A percentile compares a stretch with the other conserved stretches of the same genome.
phyloP scores from a whole-genome alignment of 2,797 vertebrate genomes.

The Okamejei kenojei region DNA sequence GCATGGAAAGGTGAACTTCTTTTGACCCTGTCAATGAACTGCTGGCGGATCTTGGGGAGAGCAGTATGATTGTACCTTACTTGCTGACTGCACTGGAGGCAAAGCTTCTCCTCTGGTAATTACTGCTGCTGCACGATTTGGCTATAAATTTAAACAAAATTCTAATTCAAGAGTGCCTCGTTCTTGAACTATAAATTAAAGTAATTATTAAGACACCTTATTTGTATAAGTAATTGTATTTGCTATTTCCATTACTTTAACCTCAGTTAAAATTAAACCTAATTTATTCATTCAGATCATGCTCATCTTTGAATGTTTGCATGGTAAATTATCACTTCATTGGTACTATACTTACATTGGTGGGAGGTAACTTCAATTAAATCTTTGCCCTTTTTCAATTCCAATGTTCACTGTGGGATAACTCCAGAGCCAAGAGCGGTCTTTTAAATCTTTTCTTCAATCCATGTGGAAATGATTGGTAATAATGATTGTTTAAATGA shows the following conservation, averaged over 20 bases:
- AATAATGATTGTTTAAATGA: neutral
- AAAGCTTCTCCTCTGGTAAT: neutral
- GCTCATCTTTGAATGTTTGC: neutral
- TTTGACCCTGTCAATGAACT: neutral
- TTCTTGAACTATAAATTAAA: constrained; percentile 15
- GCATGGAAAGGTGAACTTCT: neutral
- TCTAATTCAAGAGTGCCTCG: neutral
- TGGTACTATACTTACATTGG: neutral
- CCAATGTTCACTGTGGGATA: neutral
- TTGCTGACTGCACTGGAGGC: neutral
- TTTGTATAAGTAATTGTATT: constrained; percentile 14
- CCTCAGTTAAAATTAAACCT: neutral
- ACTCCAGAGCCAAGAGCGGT: neutral
- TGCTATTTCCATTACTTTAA: neutral
- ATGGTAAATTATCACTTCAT: constrained; percentile 9
- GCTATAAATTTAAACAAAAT: neutral
- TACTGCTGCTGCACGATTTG: neutral
- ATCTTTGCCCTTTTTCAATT: neutral
- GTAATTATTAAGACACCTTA: neutral
- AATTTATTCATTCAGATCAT: neutral
- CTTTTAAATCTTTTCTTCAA: neutral
- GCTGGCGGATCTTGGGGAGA: neutral
- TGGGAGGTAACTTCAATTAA: neutral
- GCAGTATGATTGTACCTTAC: constrained; percentile 7
- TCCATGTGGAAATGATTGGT: neutral